Conservation (phyloP, 2,797 vertebrate species). For the Tangara arthus region DNA sequence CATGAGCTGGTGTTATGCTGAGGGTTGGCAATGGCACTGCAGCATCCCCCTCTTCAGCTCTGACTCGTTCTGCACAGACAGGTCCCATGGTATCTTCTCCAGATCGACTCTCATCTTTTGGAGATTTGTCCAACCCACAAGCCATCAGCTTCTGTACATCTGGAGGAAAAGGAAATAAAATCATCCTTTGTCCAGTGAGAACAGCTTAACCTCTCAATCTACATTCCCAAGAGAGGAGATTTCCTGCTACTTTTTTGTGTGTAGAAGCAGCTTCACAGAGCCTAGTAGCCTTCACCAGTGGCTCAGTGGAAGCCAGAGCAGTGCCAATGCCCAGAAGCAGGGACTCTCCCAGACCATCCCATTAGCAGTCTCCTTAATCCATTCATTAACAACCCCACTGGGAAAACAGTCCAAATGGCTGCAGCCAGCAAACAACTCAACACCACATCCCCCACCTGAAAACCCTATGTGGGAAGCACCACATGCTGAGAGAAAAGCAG, state of each 20-base stretch:
- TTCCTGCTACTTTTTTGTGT: not conserved
- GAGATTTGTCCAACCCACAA: conserved; percentile 71
- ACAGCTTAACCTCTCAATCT: not conserved
- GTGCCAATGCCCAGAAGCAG: not conserved
- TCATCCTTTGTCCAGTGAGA: not conserved
- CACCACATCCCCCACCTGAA: not conserved
- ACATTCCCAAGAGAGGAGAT: not conserved
- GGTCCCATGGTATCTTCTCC: not conserved
- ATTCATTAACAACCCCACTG: not conserved
- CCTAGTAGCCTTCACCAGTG: not conserved
- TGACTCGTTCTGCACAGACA: not conserved
- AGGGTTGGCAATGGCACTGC: conserved; percentile 67
- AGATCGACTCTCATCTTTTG: conserved; percentile 52
- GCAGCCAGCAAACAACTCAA: not conserved
- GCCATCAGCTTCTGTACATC: conserved; percentile 86
- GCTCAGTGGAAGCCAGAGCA: not conserved
- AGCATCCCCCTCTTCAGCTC: conserved; percentile 27
- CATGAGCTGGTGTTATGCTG: conserved; percentile 72
- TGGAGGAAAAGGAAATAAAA: conserved; percentile 52
- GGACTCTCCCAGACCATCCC: not conserved
- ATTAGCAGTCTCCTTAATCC: not conserved
- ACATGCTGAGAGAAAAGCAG: not conserved
- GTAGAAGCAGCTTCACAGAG: not conserved
- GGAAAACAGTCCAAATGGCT: not conserved
- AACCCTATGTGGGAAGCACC: not conserved